Conservation (phyloP, 2,888 invertebrate species). For the Clanis bilineata region DNA sequence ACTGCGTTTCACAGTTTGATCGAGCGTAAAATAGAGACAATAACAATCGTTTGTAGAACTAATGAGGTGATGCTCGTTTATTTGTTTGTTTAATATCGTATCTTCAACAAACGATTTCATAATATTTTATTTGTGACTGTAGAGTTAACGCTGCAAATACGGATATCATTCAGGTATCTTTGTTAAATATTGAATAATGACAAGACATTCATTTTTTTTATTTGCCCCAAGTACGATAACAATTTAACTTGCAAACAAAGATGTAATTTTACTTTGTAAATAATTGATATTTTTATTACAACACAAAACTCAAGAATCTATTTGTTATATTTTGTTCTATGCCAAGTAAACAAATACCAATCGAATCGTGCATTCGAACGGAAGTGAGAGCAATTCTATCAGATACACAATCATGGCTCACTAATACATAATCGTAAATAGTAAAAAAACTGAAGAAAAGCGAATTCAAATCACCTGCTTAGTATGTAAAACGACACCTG, state of each 20-base stretch:
- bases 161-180: background rate
- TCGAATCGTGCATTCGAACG: conserved; percentile 18
- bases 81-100: background rate
- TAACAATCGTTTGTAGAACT: background rate
- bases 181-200: background rate
- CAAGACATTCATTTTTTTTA: background rate
- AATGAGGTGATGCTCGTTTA: background rate
- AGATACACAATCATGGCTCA: conserved; percentile 10
- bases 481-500: conserved; percentile 75
- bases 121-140: background rate
- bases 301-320: background rate
- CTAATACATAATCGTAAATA: conserved; percentile 10
- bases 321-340: no score
- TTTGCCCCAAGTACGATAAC: background rate
- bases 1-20: conserved; percentile 10
- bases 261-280: no score
- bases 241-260: background rate
- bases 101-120: background rate
- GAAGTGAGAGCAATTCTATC: conserved; percentile 18
- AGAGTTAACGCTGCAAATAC: background rate
- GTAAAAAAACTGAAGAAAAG: conserved; percentile 43
- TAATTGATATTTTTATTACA: background rate
- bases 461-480: conserved; percentile 76
- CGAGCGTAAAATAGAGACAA: conserved; percentile 15
- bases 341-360: no score